These are phyloP conservation scores for Heliconius nattereri DNA, from an alignment of 1,140 invertebrate species.

Conservation along the genomic window DNA sequence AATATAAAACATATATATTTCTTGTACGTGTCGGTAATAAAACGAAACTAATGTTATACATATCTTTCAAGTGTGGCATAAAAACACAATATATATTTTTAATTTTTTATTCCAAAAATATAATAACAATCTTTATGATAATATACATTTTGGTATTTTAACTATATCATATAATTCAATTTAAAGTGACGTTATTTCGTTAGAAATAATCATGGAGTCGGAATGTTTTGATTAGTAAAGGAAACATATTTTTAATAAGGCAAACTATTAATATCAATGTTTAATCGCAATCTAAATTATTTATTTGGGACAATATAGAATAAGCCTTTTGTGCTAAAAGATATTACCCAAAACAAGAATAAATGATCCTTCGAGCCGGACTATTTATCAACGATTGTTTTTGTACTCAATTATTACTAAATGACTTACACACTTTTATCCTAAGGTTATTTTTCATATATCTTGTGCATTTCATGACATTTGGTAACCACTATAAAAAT, in stretches of 20 bases:
- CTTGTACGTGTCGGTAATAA: not conserved
- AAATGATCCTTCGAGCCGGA: conserved; percentile 5
- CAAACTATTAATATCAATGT: not conserved
- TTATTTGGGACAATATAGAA: not conserved
- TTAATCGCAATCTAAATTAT: not conserved
- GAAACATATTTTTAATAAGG: no score
- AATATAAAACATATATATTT: no score
- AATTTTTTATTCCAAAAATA: conserved; percentile 60
- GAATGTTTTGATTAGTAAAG: not conserved
- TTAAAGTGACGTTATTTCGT: no score
- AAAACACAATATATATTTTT: conserved; percentile 31
- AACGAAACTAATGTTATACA: not conserved
- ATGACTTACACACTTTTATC: not conserved
- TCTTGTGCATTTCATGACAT: not conserved
- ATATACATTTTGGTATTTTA: conserved; percentile 35
- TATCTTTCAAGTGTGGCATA: no score
- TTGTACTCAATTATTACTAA: conserved; percentile 11
- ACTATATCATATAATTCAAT: conserved; percentile 4
- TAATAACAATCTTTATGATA: conserved; percentile 46
- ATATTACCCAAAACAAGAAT: not conserved
- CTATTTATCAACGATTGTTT: not conserved
- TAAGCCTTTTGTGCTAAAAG: not conserved
- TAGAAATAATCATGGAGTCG: not conserved
- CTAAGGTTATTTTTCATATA: not conserved
- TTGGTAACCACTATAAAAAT: not conserved